These are phyloP conservation scores for Agyllia agylla DNA, from an alignment of 2,888 invertebrate genomes.

Conservation along the genomic window DNA sequence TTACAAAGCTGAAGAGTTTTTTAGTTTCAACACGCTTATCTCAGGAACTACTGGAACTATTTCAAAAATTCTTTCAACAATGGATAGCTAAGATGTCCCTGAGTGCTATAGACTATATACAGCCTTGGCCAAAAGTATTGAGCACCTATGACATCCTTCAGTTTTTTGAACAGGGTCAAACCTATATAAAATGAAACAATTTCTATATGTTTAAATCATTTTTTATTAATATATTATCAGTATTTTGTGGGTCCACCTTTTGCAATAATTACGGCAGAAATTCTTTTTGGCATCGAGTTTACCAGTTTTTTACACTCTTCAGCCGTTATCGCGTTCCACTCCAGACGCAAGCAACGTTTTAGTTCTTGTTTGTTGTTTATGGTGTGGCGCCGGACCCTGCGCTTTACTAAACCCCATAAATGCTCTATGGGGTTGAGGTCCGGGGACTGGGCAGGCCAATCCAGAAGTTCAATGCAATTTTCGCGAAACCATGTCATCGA, in stretches of 20 bases:
- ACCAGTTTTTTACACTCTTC: not conserved
- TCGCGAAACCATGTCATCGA: constrained; percentile 19
- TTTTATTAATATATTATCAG: not conserved
- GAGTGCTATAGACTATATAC: too few relatives aligned
- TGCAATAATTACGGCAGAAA: not conserved
- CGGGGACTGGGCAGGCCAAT: constrained; percentile 28
- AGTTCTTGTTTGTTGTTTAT: not conserved
- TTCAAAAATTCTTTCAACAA: too few relatives aligned
- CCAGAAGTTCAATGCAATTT: constrained; percentile 11
- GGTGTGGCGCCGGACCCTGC: not conserved
- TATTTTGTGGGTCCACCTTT: not conserved
- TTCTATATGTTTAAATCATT: not conserved
- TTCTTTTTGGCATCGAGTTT: not conserved
- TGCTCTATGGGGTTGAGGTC: constrained; percentile 33
- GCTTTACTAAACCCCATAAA: not conserved
- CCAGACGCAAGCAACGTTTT: not conserved
- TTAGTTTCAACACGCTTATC: too few relatives aligned
- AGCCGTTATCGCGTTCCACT: not conserved
- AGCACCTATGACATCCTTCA: not conserved
- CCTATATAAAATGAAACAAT: not conserved
- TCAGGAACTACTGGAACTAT: too few relatives aligned
- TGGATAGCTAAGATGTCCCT: too few relatives aligned
- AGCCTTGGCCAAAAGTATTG: not conserved
- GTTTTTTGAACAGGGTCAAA: not conserved
- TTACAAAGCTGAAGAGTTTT: too few relatives aligned